phyloP scores from a whole-genome alignment of 1,140 invertebrate genomes.

The Drosophila prosaltans region DNA sequence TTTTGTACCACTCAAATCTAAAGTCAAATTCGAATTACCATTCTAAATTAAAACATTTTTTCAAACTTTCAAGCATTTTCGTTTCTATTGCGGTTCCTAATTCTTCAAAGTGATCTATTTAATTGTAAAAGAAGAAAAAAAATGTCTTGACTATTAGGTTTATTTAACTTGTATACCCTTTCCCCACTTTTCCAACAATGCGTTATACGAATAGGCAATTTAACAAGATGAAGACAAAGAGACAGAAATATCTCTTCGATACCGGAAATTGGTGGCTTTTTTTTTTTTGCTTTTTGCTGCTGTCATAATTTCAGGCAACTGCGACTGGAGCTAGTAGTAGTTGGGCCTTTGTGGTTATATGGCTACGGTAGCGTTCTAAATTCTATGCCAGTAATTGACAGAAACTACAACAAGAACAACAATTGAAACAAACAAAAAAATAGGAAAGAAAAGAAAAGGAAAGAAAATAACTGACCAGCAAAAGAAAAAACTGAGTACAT shows the following conservation, averaged over 20 bases:
- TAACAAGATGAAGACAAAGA: constrained; percentile 5
- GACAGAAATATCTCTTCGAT: constrained; percentile 37
- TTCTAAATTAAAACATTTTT: neutral
- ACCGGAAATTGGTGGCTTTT: constrained; percentile 76
- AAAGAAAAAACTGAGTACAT: constrained; percentile 32
- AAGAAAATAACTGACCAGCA: constrained; percentile 26
- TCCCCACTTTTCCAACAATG: neutral
- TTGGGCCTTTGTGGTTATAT: constrained; percentile 65
- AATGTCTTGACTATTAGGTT: neutral
- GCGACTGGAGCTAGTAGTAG: neutral
- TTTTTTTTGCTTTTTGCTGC: constrained; percentile 35
- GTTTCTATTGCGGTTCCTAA: neutral
- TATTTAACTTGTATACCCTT: too few species aligned
- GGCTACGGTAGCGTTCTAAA: constrained; percentile 65
- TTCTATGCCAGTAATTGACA: constrained; percentile 76
- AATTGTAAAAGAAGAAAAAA: neutral
- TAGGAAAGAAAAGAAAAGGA: constrained; percentile 32
- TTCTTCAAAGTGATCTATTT: neutral
- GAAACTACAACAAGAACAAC: constrained; percentile 51
- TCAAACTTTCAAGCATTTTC: neutral
- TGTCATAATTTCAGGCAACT: constrained; percentile 65
- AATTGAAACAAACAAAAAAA: constrained; percentile 38
- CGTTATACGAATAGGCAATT: neutral
- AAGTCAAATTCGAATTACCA: neutral
- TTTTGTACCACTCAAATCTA: neutral